phyloP scores from a whole-genome alignment of 2,888 invertebrate species.

The Tineola bisselliella region DNA sequence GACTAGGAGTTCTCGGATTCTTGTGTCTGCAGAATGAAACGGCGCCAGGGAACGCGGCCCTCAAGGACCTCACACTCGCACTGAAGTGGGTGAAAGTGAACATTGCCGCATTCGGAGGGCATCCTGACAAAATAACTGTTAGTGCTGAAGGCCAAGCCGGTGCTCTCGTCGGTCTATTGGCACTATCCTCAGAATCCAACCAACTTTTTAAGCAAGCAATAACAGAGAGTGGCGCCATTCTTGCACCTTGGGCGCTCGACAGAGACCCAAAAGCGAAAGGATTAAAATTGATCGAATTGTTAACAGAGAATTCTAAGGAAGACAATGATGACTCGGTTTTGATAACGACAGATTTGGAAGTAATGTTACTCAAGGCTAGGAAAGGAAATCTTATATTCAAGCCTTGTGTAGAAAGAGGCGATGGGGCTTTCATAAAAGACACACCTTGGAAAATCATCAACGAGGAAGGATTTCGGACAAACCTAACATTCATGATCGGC shows the following conservation, averaged over 20 bases:
- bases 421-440: constrained; percentile 28
- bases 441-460: constrained; percentile 37
- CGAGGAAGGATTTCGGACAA: constrained; percentile 19
- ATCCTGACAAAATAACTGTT: constrained; percentile 17
- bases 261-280: constrained; percentile 16
- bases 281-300: constrained; percentile 39
- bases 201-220: constrained; percentile 18
- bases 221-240: constrained; percentile 16
- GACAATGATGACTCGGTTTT: constrained; percentile 18
- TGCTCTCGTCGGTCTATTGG: constrained; percentile 16
- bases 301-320: constrained; percentile 30
- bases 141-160: constrained; percentile 18
- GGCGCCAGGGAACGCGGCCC: constrained; percentile 18
- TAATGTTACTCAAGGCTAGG: constrained; percentile 25
- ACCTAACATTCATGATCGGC: constrained; percentile 38
- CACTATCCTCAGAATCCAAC: constrained; percentile 16
- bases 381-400: constrained; percentile 25
- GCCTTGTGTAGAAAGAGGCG: constrained; percentile 35
- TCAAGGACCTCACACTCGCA: constrained; percentile 19
- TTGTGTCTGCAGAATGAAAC: constrained; percentile 16
- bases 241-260: constrained; percentile 15
- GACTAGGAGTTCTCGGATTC: constrained; percentile 21
- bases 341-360: constrained; percentile 17
- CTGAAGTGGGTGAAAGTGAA: constrained; percentile 18
- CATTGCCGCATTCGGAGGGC: constrained; percentile 18